Evolutionary conservation across 2,888 invertebrate genomes (phyloP).

Genomic region (Acanthococcus lagerstroemiae): DNA sequence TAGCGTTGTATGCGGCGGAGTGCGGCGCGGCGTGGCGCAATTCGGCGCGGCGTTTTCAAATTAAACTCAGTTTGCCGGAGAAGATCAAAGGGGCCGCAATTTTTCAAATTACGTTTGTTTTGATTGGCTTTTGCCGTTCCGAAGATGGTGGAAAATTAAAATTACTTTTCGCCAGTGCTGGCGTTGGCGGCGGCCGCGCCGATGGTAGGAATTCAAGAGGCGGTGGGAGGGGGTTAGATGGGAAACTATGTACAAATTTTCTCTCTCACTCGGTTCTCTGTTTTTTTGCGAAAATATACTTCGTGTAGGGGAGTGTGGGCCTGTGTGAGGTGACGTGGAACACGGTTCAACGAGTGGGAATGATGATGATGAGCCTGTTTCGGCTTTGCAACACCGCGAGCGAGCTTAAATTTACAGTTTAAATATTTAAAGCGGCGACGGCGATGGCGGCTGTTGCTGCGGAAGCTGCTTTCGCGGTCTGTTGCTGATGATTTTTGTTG

Average conservation of each 20-base stretch:
- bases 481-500: not conserved
- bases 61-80: not conserved
- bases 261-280: no score
- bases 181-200: not conserved
- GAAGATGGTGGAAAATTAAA: conserved; percentile 31
- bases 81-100: conserved; percentile 29
- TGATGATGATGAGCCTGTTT: not conserved
- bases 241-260: no score
- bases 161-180: conserved; percentile 16
- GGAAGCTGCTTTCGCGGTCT: not conserved
- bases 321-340: no score
- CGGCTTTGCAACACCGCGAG: not conserved
- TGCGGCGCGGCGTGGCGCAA: no score
- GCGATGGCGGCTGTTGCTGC: not conserved
- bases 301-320: no score
- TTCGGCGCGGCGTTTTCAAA: conserved; percentile 1
- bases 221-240: not conserved
- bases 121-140: conserved; percentile 23
- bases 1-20: no score
- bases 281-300: no score
- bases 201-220: not conserved
- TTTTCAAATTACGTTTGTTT: conserved; percentile 29
- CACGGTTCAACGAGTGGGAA: no score
- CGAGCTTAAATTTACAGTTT: conserved; percentile 6
- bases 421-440: conserved; percentile 24